Evolutionary conservation across 64 coral and sea anemone genomes (phyloP), one percentile per base, ranked within the genome.

Genomic region (Stichodactyla mertensii): DNA sequence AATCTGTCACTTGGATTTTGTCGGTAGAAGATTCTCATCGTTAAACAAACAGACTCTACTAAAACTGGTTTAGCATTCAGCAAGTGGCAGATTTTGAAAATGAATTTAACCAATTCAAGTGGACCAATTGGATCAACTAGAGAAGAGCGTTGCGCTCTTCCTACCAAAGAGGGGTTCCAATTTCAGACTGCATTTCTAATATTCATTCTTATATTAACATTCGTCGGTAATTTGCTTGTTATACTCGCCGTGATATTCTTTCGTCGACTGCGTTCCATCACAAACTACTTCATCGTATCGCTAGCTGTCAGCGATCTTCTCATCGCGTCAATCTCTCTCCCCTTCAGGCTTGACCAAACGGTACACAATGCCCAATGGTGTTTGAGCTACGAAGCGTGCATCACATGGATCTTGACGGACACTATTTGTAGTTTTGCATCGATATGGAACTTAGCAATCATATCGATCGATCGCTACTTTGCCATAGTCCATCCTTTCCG

Each of bases 381-480:
- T 58, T 83, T 87, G 9, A 83, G 84, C 52, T 28, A 89, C 6
- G 87, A 70, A 20, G 22, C 87, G 18, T 98, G 95, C 54, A 19
- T 55, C 8, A 85, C 89, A 0, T 94, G 89, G 89, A 71, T 98
- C 64, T 52, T 98, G 27, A 80, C 83, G 13, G 95, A 98, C 31
- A 27, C 82, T 4, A 89, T 89, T 18, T 91, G 89, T 71, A 87
- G 89, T 19, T 84, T 79, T 77, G 92, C 95, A 6, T 98, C 95
- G 0, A 94, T 98, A 12, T 98, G 92, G 89, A 98, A 98, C 24
- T 78, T 98, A 26, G 95, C 89, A 31, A 86, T 86, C 13, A 98
- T 98, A 55, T 98, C 95, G 1, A 89, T 98, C 7, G 95, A 98
- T 83, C 95, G 95, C 20, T 89, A 86, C 57, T 87, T 94, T 78